Base-by-base conservation (phyloP, 2,113 vertebrate genomes). In the Tricholaema leucomelas region DNA sequence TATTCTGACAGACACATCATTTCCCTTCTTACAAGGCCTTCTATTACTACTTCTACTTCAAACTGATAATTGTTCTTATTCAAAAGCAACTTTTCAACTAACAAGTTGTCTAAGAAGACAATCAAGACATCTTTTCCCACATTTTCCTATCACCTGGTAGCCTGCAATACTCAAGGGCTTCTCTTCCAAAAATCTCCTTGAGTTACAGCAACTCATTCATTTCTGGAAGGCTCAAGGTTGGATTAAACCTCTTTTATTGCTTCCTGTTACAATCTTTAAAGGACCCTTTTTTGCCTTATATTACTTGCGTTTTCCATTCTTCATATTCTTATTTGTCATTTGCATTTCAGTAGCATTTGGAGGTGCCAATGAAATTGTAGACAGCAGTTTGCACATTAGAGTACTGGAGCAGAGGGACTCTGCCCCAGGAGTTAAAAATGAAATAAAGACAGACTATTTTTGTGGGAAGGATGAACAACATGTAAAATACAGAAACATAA, bases 1-100 rank as follows among this genome's bases (percentile, higher is more conserved):
- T 82, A 31, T 55, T 95, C 72, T 84, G 81, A 87, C 88, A 91
- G 75, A 83, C 54, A 50, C 23, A 91, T 78, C 76, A 50, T 72
- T 74, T 76, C 55, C 31, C 69, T 60, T 76, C 67, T 65, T 60
- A 30, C 48, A 88, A 85, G 46, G 30, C 54, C 76, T 93, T 59
- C 70, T 80, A 12, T 58, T 86, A n/a, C 50, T 71, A 44, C 54
- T 90, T 78, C 3, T 31, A 44, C 56, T 91, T 58, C 21, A 3
- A 87, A 64, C 46, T 61, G 64, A 94, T 81, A 81, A 82, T 44
- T 18, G 11, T 69, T 86, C 80, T 70, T 75, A 93, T 85, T 94
- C 75, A 84, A 91, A 92, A 83, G 66, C 76, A 94, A 66, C 11
- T 58, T 61, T 91, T 87, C 80, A 58, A 54, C 77, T 64, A 93